Percentiles rank a stretch among this genome's conserved stretches.
Evolutionary conservation across 2,888 invertebrate species (phyloP).

Genomic region (Byasa hedistus): DNA sequence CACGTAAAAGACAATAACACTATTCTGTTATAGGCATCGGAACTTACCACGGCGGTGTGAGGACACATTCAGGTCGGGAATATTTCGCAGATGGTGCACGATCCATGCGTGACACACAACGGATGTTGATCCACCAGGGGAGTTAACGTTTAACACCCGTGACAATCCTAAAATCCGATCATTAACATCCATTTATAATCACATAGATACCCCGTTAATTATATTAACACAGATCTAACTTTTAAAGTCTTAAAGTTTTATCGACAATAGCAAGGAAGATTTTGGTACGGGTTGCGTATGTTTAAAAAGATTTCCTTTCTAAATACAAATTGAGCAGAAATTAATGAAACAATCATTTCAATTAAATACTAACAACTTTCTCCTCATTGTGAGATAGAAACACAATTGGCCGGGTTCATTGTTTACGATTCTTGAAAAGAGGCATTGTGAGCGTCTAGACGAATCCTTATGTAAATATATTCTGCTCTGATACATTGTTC

Average conservation of each 20-base stretch:
- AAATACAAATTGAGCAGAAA: slow-evolving; percentile 26
- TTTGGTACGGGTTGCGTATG: neutral
- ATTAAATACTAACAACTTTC: slow-evolving; percentile 29
- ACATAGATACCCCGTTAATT: neutral
- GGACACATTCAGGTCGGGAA: slow-evolving; percentile 7
- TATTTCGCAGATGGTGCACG: slow-evolving; percentile 11
- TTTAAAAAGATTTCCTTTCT: slow-evolving; percentile 2
- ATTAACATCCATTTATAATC: neutral
- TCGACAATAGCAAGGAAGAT: neutral
- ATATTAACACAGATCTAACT: neutral
- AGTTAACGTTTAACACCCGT: neutral
- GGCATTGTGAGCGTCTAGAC: slow-evolving; percentile 43
- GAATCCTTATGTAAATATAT: slow-evolving; percentile 40
- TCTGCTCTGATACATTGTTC: slow-evolving; percentile 23
- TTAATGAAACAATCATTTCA: slow-evolving; percentile 27
- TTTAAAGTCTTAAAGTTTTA: neutral
- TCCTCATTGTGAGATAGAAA: slow-evolving; percentile 35
- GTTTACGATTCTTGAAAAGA: slow-evolving; percentile 42
- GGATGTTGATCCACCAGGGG: neutral
- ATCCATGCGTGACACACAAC: neutral
- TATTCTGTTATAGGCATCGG: neutral
- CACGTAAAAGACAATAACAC: neutral
- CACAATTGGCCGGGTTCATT: slow-evolving; percentile 37
- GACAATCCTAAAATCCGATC: neutral
- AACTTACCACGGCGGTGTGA: neutral